Evolutionary conservation across 2,797 vertebrate species (phyloP).

Genomic region (Anableps anableps): DNA sequence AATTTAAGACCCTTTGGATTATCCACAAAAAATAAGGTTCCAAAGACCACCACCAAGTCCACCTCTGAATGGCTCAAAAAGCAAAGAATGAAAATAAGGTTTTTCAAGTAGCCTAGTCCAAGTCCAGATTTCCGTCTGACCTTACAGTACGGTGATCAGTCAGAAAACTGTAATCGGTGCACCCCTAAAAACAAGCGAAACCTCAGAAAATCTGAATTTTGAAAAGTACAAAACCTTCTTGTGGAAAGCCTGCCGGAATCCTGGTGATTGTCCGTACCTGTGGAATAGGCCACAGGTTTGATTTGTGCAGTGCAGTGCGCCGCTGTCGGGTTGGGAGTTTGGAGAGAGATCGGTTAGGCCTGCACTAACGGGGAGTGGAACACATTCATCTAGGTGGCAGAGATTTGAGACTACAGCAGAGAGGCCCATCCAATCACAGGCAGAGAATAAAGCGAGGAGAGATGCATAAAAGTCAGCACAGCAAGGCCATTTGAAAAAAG

Average conservation of each 20-base stretch:
- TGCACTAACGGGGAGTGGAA: constrained; percentile 65
- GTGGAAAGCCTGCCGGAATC: background rate
- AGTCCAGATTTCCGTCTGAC: no score
- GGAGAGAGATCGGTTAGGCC: constrained; percentile 49
- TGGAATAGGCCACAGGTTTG: constrained; percentile 37
- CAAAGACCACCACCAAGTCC: no score
- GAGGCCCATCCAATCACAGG: constrained; percentile 70
- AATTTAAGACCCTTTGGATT: no score
- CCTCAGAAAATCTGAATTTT: background rate
- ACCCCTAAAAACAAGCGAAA: background rate
- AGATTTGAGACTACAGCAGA: constrained; percentile 67
- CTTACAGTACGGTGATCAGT: no score
- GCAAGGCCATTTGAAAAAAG: constrained; percentile 79
- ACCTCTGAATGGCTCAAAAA: no score
- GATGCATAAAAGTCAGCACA: constrained; percentile 65
- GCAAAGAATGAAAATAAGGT: no score
- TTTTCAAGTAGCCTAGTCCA: no score
- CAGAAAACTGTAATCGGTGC: no score
- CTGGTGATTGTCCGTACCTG: background rate
- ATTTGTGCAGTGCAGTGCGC: constrained; percentile 44
- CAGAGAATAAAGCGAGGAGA: constrained; percentile 62
- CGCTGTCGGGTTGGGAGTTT: constrained; percentile 18
- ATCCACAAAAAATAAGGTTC: no score
- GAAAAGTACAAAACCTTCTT: background rate
- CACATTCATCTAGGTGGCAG: constrained; percentile 74